phyloP scores from a whole-genome alignment of 2,888 invertebrate species.

The Euzetes globulus region DNA sequence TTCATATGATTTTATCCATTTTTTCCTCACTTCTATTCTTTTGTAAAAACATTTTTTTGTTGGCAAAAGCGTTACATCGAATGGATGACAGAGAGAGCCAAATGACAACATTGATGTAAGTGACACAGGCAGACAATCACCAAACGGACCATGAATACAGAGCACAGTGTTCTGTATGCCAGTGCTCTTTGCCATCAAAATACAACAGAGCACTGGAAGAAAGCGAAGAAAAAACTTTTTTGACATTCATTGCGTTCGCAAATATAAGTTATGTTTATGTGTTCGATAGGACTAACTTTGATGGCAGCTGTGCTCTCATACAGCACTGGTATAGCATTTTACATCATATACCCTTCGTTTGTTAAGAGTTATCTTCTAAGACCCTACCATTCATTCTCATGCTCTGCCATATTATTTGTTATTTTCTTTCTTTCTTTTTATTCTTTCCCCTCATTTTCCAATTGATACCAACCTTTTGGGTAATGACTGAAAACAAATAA shows the following conservation, averaged over 20 bases:
- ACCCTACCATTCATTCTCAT: background rate
- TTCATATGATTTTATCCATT: background rate
- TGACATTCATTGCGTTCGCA: constrained; percentile 23
- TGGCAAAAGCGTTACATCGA: background rate
- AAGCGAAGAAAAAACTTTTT: background rate
- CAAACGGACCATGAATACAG: constrained; percentile 22
- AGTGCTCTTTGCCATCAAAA: background rate
- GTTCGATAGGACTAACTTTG: background rate
- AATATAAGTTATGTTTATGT: constrained; percentile 29
- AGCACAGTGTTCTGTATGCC: background rate
- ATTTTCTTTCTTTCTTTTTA: constrained; percentile 9
- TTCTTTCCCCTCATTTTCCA: background rate
- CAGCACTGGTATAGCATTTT: constrained; percentile 2
- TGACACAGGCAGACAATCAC: background rate
- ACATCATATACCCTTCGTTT: background rate
- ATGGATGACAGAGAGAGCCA: constrained; percentile 19
- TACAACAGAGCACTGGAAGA: background rate
- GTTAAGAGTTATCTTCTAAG: background rate
- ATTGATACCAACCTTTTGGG: background rate
- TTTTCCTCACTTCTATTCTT: background rate
- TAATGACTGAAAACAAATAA: background rate
- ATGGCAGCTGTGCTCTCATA: constrained; percentile 22
- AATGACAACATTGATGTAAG: constrained; percentile 20
- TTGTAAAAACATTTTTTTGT: constrained; percentile 17
- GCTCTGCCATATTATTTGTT: no score